Percentiles rank a stretch among this genome's conserved stretches.
Conservation (phyloP, 2,113 vertebrate genomes). For the Prochilodus magdalenae region DNA sequence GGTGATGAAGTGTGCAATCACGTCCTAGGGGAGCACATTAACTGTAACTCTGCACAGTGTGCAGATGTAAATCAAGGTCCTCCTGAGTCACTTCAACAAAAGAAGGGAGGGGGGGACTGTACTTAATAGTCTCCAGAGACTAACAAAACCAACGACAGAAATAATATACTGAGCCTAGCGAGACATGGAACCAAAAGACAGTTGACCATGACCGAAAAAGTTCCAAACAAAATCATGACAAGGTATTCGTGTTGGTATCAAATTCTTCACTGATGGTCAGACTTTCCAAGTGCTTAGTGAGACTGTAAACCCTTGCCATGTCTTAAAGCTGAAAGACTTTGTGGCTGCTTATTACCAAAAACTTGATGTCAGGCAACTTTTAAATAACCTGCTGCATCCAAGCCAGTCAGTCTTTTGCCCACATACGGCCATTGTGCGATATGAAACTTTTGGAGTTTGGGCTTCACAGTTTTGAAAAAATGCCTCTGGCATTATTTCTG, state of each 20-base stretch:
- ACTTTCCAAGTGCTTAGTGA: background rate
- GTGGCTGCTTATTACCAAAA: background rate
- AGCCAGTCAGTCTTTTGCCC: background rate
- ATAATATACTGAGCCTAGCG: background rate
- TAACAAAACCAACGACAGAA: constrained; percentile 23
- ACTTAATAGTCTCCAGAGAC: constrained; percentile 8
- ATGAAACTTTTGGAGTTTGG: too few relatives aligned
- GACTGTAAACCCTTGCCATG: background rate
- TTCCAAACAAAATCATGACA: background rate
- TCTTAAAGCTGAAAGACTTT: background rate
- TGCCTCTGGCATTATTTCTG: too few relatives aligned
- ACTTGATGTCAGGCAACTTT: background rate
- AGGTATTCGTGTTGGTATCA: background rate
- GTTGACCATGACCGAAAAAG: background rate
- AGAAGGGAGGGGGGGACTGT: constrained; percentile 10
- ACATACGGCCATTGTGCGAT: too few relatives aligned
- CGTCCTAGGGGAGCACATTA: constrained; percentile 52
- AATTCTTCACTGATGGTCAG: background rate
- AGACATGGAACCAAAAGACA: background rate
- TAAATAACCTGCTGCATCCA: background rate
- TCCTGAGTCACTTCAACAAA: constrained; percentile 32
- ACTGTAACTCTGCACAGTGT: constrained; percentile 41
- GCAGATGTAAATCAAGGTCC: constrained; percentile 52
- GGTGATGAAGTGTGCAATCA: constrained; percentile 50
- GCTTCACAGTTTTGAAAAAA: too few relatives aligned